Evolutionary conservation across 1,140 invertebrate genomes (phyloP).

Genomic region (Bombus sibiricus): DNA sequence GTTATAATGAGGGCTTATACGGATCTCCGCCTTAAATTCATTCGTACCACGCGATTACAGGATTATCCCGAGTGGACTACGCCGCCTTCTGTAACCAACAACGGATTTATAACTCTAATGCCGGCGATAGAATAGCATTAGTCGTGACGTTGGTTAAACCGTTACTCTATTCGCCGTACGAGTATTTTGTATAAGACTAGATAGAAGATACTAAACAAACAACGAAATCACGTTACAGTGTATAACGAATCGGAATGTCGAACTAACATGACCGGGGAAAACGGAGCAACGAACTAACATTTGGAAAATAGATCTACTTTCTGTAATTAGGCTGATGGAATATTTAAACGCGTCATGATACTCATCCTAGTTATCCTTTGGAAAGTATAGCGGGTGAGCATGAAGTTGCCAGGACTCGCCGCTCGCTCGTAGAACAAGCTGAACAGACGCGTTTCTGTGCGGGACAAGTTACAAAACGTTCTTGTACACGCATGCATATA

Average conservation of each 20-base stretch:
- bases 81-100: constrained; percentile 41
- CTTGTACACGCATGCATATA: constrained; percentile 22
- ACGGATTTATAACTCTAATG: constrained; percentile 64
- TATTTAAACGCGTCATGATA: background rate
- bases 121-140: constrained; percentile 57
- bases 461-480: constrained; percentile 58
- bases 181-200: constrained; percentile 55
- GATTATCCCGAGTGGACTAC: constrained; percentile 54
- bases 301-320: background rate
- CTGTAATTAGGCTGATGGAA: background rate
- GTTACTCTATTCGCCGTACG: constrained; percentile 39
- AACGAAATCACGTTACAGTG: constrained; percentile 39
- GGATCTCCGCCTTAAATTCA: constrained; percentile 46
- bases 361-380: background rate
- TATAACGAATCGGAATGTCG: too few relatives aligned
- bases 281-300: background rate
- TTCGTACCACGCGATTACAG: constrained; percentile 52
- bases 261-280: too few relatives aligned
- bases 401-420: constrained; percentile 50
- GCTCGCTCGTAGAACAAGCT: constrained; percentile 36
- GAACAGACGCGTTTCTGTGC: constrained; percentile 49
- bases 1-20: constrained; percentile 32
- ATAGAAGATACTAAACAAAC: constrained; percentile 16
- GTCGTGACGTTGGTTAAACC: constrained; percentile 26
- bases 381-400: constrained; percentile 23